Percentiles rank a stretch among this genome's conserved stretches.
phyloP scores from a whole-genome alignment of 2,888 invertebrate species.

The Lasioglossum oenotherae region DNA sequence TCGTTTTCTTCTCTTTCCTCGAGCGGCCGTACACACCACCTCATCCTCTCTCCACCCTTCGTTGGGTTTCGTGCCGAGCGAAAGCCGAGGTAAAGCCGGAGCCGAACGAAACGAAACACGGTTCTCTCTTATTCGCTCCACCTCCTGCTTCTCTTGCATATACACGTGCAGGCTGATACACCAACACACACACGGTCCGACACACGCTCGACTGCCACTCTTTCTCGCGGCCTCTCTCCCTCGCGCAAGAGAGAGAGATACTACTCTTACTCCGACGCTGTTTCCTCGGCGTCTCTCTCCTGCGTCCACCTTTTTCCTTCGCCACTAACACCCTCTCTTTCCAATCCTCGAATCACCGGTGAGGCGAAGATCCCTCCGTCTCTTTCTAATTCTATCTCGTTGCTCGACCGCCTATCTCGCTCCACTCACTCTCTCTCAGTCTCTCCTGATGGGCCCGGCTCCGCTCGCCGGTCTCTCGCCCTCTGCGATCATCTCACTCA shows the following conservation, averaged over 20 bases:
- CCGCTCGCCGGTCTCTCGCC: slow-evolving; percentile 26
- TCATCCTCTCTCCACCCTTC: slow-evolving; percentile 63
- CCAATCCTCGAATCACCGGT: slow-evolving; percentile 60
- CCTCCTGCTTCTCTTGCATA: slow-evolving; percentile 67
- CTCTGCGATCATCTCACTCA: slow-evolving; percentile 18
- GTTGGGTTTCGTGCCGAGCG: slow-evolving; percentile 70
- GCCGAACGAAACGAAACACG: slow-evolving; percentile 79
- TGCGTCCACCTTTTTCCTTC: slow-evolving; percentile 52
- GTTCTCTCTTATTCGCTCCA: slow-evolving; percentile 80
- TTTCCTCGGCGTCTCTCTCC: slow-evolving; percentile 38
- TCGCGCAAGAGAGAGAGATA: neutral
- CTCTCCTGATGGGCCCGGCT: slow-evolving; percentile 10
- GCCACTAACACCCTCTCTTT: slow-evolving; percentile 54
- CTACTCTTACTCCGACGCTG: too few relatives aligned
- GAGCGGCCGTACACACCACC: slow-evolving; percentile 58
- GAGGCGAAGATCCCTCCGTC: slow-evolving; percentile 68
- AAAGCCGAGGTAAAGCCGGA: slow-evolving; percentile 72
- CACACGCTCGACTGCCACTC: slow-evolving; percentile 45
- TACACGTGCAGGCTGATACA: slow-evolving; percentile 24
- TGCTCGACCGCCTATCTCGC: slow-evolving; percentile 61
- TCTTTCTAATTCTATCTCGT: slow-evolving; percentile 83
- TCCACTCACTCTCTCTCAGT: slow-evolving; percentile 10
- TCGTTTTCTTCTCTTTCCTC: slow-evolving; percentile 70
- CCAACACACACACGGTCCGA: neutral
- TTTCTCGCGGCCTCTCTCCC: slow-evolving; percentile 37